Percentiles rank a stretch among this genome's conserved stretches.
Evolutionary conservation across 2,113 vertebrate species (phyloP).

Genomic region (Podarcis raffonei): DNA sequence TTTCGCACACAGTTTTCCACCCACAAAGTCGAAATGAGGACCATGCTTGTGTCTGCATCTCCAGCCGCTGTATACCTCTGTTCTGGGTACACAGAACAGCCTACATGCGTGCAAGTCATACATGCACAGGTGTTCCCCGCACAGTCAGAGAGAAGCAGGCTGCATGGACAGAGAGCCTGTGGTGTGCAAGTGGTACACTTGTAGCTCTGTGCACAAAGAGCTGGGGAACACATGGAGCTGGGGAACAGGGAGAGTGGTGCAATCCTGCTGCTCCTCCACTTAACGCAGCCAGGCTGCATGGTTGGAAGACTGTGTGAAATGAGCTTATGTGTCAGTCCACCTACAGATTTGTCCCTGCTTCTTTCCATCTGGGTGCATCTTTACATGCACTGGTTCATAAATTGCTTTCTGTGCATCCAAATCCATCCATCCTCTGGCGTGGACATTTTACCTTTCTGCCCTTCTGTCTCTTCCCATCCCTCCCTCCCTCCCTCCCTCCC

Average conservation of each 20-base stretch:
- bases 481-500: background rate
- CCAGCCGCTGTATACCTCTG: background rate
- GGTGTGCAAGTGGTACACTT: background rate
- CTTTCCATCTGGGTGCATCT: background rate
- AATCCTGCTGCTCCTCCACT: too few species aligned
- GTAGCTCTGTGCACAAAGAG: background rate
- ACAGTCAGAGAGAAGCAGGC: background rate
- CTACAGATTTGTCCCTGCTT: background rate
- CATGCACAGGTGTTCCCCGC: background rate
- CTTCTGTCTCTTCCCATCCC: background rate
- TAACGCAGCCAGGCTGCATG: background rate
- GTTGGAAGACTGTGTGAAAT: background rate
- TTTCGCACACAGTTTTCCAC: background rate
- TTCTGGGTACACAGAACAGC: background rate
- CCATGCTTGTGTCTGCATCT: too few species aligned
- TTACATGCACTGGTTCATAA: background rate
- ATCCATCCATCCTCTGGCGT: background rate
- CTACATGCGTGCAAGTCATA: too few species aligned
- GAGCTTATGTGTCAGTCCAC: background rate
- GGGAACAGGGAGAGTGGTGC: background rate
- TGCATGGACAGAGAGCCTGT: background rate
- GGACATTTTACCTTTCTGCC: background rate
- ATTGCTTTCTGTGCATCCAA: background rate
- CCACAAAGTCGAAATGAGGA: background rate
- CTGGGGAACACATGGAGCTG: background rate